Base-by-base conservation (phyloP, 2,888 invertebrate species). In the Odontomyia ornata region DNA sequence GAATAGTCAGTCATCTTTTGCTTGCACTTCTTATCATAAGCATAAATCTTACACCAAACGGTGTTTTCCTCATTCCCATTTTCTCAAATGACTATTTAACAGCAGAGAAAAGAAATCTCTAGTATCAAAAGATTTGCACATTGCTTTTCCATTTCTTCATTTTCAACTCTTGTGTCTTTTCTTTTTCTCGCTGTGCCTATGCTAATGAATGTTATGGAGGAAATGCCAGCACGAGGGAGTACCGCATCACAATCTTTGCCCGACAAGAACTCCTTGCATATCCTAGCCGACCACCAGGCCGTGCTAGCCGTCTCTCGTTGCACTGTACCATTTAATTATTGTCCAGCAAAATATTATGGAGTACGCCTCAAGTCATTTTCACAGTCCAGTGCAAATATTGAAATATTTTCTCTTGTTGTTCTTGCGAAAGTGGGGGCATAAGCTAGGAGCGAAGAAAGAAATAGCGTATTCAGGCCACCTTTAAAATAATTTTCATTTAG, bases 31-130 rank as follows among this genome's bases (percentile, higher is more conserved):
- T 78, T 78, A 78, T 78, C 78, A 67, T 46, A 57, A 60, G 36
- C 30, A 73, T 47, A 47, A 78, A 78, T 78, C 78, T 78, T 78
- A 78, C 76, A 65, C 76, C 76, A 75, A 72, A 76, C 69, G 76
- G 71, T 76, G 46, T 78, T 57, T 23, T 56, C 23, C 57, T 36
- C 23, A 43, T 57, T 57, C n/a, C 36, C 36, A 60, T 73, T 27
- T 28, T 52, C 56, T 72, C 18, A 43, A 46, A 28, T 23, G 30
- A 23, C 23, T 60, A n/a, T 25, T 69, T 43, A 23, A 23, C 1
- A 57, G 18, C 36, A 60, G 30, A 43, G 57, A 3, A 73, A 57
- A 57, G 73, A 57, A 73, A 36, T 60, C 28, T 25, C 30, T 15
- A 46, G 56, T 30, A 28, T 18, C 27, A 56, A 47, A 56, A 72